Evolutionary conservation across 2,113 vertebrate species (phyloP).

Genomic region (Felis catus): DNA sequence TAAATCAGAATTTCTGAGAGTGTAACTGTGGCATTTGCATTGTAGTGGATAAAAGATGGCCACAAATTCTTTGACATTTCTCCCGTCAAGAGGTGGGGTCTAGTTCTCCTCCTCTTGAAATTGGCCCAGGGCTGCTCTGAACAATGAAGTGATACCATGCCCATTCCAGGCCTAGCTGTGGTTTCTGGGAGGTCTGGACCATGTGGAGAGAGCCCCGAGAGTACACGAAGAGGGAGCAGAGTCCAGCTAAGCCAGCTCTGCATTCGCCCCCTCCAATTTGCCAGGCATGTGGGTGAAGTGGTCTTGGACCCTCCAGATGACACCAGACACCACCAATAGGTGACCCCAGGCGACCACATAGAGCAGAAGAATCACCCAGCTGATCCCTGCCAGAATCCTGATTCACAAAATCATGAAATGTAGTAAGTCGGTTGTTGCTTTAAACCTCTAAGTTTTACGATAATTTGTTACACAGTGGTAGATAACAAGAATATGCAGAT

Average conservation of each 20-base stretch:
- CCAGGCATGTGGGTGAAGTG: not conserved
- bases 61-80: constrained; percentile 16
- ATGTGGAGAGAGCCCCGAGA: not conserved
- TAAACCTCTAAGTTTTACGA: not conserved
- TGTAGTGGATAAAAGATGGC: not conserved
- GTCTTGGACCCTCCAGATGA: not conserved
- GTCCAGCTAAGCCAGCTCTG: not conserved
- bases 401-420: not conserved
- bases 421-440: not conserved
- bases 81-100: not conserved
- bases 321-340: not conserved
- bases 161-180: not conserved
- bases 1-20: not conserved
- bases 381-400: not conserved
- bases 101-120: not conserved
- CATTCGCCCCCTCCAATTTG: not conserved
- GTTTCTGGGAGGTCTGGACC: not conserved
- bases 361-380: not conserved
- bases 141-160: not conserved
- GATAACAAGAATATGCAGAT: not conserved
- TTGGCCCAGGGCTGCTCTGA: not conserved
- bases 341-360: not conserved
- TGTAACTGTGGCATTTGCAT: not conserved
- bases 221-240: not conserved
- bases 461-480: not conserved